Base-by-base conservation (phyloP, 2,888 invertebrate species). In the Invenusta paracnida region DNA sequence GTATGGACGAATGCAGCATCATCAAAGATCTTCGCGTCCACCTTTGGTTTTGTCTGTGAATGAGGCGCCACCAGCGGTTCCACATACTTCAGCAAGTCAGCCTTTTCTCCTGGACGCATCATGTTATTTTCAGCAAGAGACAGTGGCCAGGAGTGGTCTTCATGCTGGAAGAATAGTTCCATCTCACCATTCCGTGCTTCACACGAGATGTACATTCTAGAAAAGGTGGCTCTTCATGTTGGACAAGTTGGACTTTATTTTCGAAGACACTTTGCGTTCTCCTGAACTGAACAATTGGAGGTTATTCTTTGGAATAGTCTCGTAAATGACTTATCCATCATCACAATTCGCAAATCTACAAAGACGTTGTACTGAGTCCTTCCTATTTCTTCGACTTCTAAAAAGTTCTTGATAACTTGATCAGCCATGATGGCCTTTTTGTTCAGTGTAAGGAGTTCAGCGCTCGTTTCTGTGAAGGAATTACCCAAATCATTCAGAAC, bases 1-100 rank as follows among this genome's bases (percentile, higher is more conserved):
- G 85, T 85, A 79, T 88, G 87, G n/a, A 88, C 85, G 17, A 88
- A 83, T 5, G 85, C 88, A 27, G 88, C 85, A 23, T 88, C 87
- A 84, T 87, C 88, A n/a, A 87, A 25, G 1, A 87, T 30, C 27
- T 82, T 67, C 0, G 81, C 85, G 48, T 87, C 86, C 23, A 79
- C 82, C n/a, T 27, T 23, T 5, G 86, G 30, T 28, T 82, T n/a
- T 79, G 31, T 81, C 29, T 73, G 30, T 11, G 29, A 73, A 17
- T 1, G 29, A 48, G 29, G 81, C 1, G 11, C 67, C n/a, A n/a
- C n/a, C 0, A 28, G 0, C 67, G 0, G 29, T 48, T 86, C 87
- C 29, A 87, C 28, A 30, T 73, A 82, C 29, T 0, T 48, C 13
- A 67, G 30, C n/a, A 86, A 85, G 27, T 86, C 83, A 30, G 85